These are phyloP conservation scores for Nicator chloris DNA, from an alignment of 2,113 vertebrate genomes.

Conservation along the genomic window DNA sequence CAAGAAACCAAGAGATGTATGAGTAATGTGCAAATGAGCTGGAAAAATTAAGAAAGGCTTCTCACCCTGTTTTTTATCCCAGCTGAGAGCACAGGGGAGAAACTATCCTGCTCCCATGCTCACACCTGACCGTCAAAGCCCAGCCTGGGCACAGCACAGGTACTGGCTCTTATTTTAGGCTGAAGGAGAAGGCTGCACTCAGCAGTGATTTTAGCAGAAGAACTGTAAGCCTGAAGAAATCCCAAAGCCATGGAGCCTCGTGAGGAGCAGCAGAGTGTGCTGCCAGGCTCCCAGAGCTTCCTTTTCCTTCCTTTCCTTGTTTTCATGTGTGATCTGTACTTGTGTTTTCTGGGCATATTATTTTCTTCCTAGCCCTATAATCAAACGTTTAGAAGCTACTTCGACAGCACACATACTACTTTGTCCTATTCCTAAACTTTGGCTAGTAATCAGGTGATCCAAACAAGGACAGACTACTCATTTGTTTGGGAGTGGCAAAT, in stretches of 20 bases:
- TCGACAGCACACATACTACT: neutral
- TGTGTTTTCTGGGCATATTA: neutral
- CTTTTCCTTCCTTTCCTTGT: too few relatives aligned
- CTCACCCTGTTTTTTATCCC: neutral
- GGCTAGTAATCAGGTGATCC: neutral
- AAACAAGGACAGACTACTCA: neutral
- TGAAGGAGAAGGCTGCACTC: neutral
- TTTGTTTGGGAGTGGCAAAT: neutral
- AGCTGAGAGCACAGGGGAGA: neutral
- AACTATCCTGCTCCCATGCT: neutral
- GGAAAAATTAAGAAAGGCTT: neutral
- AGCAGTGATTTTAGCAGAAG: neutral
- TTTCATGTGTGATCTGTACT: neutral
- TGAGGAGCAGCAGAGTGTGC: neutral
- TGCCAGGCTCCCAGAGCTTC: neutral
- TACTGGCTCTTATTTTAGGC: neutral
- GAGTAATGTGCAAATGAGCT: neutral
- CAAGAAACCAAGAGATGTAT: neutral
- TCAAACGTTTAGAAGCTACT: neutral
- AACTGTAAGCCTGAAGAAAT: neutral
- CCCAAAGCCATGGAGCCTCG: neutral
- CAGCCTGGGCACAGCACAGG: neutral
- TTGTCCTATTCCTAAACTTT: neutral
- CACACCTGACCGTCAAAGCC: rapidly evolving
- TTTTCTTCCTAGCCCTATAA: conserved; percentile 1